These are phyloP conservation scores for Tiliqua scincoides DNA, from an alignment of 2,113 vertebrate species.

Conservation along the genomic window DNA sequence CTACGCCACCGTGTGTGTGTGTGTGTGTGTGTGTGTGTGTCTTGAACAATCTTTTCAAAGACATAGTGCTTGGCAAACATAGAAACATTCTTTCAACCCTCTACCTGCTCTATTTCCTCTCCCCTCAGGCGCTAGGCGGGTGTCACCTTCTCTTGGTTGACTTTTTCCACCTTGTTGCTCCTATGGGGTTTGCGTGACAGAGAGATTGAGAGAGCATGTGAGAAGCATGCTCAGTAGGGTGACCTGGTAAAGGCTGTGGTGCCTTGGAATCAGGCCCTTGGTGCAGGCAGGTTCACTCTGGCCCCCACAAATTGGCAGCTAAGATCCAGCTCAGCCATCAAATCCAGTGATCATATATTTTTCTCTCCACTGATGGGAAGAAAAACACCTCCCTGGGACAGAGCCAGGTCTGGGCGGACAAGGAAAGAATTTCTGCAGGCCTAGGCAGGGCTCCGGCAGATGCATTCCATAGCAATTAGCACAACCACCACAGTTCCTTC, in stretches of 20 bases:
- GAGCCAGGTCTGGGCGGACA: background rate
- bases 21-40: no score
- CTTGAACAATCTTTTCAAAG: background rate
- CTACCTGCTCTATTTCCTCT: background rate
- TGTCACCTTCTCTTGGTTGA: background rate
- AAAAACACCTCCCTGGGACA: background rate
- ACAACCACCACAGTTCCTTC: background rate
- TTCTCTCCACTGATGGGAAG: background rate
- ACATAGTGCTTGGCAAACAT: background rate
- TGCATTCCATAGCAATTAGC: constrained; percentile 33
- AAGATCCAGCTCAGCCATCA: background rate
- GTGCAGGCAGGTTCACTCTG: background rate
- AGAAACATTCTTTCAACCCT: background rate
- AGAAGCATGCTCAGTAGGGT: background rate
- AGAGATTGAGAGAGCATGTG: no score
- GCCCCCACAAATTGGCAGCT: background rate
- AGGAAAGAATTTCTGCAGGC: constrained; percentile 15
- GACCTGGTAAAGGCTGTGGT: background rate
- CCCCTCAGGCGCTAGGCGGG: background rate
- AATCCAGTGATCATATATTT: background rate
- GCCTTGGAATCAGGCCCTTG: background rate
- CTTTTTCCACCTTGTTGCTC: background rate
- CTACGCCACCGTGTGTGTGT: no score
- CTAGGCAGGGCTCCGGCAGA: background rate
- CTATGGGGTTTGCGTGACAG: background rate